Evolutionary conservation across 2,888 invertebrate species (phyloP), one percentile per base, ranked within the genome.

Genomic region (Scaptomyza tumidula): DNA sequence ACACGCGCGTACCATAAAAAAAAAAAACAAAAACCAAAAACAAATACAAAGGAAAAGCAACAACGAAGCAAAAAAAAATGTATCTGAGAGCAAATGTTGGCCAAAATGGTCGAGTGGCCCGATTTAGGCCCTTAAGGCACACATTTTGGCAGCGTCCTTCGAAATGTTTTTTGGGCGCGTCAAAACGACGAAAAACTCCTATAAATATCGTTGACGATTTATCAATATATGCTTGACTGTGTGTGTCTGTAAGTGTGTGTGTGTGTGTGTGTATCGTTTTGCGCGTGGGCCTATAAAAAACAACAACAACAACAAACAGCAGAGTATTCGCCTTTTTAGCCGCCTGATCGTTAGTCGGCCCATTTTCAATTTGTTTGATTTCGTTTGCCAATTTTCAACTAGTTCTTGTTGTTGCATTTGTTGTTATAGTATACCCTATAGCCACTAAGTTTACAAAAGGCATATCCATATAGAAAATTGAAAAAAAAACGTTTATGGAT

Each of bases 121-220:
- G 37, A 27, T 37, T 41, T 44, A 7, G 46, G 44, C 45, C 50
- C 57, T 46, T 10, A 45, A 45, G 58, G 70, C 58, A 56, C 67
- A 57, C 35, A n/a, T 44, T 39, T 41, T 55, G 50, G 37, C 54
- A 13, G 55, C 68, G 80, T 77, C 77, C 77, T 77, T 83, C 76
- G 67, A 58, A 52, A 41, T 10, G 41, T 10, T 14, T 69, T 69
- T 69, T 69, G 80, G 71, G 68, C 71, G 81, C 81, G 77, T 74
- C 79, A 55, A 14, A 41, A 46, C 69, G 72, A 74, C 81, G 78
- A 75, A 82, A 81, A 82, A 81, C 84, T 82, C 80, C 84, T 79
- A 82, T 81, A 84, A 84, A 82, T 82, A 82, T 75, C 84, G 70
- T 69, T 75, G 71, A 69, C 84, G 78, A 82, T 82, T 82, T 84